Evolutionary conservation across 2,113 vertebrate genomes (phyloP).

Genomic region (Cygnus buccinator): DNA sequence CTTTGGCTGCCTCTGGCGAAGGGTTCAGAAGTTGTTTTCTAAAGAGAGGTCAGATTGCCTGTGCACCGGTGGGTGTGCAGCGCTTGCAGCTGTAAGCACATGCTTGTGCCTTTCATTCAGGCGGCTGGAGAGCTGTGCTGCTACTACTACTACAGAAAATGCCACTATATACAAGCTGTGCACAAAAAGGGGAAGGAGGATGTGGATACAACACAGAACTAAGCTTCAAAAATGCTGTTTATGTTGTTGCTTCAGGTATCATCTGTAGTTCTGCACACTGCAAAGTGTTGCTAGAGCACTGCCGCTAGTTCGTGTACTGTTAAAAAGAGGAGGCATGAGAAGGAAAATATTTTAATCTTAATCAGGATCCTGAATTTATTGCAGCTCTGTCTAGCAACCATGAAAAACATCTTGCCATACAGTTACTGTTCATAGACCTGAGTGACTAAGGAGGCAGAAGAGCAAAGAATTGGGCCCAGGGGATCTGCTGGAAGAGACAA

Average conservation of each 20-base stretch:
- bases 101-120: neutral
- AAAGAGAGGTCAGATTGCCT: neutral
- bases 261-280: neutral
- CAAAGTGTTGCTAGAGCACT: neutral
- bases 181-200: neutral
- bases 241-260: neutral
- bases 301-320: neutral
- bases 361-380: neutral
- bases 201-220: neutral
- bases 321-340: neutral
- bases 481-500: neutral
- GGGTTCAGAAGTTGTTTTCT: neutral
- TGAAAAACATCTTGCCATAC: neutral
- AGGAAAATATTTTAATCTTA: neutral
- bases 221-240: neutral
- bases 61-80: neutral
- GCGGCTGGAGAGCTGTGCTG: neutral
- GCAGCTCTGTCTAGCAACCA: neutral
- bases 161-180: accelerated
- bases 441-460: neutral
- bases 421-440: neutral
- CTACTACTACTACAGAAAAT: neutral
- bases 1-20: neutral
- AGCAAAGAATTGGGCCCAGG: neutral
- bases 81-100: neutral